Base-by-base conservation (phyloP, 2,888 invertebrate species). In the Lacanobia wlatinum region DNA sequence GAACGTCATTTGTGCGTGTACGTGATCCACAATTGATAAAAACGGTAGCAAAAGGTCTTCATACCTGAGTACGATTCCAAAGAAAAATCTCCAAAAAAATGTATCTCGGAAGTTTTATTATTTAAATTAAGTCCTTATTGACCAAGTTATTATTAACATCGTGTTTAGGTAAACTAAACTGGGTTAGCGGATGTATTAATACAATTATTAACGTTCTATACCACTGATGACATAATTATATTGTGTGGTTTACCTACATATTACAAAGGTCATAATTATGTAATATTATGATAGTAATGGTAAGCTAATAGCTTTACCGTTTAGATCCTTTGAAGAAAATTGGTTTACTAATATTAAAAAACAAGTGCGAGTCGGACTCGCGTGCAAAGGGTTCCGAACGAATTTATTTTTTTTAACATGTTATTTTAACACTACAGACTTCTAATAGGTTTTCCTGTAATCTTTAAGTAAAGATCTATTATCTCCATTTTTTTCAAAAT, bases 151-250 rank as follows among this genome's bases (percentile, higher is more conserved):
- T 38, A 34, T 56, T 23, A 38, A 60, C 55, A 70, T n/a, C 18
- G 21, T 2, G 10, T 2, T 48, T 28, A 48, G 28, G 65, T 46
- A 59, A 64, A 64, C 8, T 38, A 52, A 75, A 67, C 38, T 62
- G 38, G 77, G 76, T 76, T 76, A 64, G n/a, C 76, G 63, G 76
- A 76, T 74, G 59, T 48, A 40, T 60, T 50, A 63, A 70, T 60
- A 64, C 14, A 70, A 64, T 60, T 18, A 50, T 43, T 64, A 59
- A 50, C 6, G 23, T 38, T 34, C 21, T 38, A 6, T 23, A 21
- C 18, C n/a, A 69, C 21, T 53, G 74, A 66, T 74, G 50, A 56
- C 40, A 61, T 73, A n/a, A 53, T 67, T 66, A 23, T 28, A 50
- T 61, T 75, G 61, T 74, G 28, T 61, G 34, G n/a, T 34, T 60